These are phyloP conservation scores for Harpagoxenus sublaevis DNA, from an alignment of 2,888 invertebrate genomes.

Conservation along the genomic window DNA sequence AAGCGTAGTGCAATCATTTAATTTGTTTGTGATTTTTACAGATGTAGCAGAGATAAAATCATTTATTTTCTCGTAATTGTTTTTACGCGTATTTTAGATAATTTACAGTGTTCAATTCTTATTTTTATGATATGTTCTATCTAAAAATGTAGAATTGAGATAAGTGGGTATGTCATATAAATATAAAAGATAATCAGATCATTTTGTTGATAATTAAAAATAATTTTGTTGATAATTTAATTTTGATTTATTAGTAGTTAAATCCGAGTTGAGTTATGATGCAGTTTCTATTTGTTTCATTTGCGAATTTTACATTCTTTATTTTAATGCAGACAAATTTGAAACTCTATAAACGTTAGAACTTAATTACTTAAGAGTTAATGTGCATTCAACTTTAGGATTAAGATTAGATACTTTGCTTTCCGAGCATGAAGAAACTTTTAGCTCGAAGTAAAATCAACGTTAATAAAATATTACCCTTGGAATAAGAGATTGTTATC, in stretches of 20 bases:
- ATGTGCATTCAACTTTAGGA: constrained; percentile 24
- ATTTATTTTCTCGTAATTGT: not conserved
- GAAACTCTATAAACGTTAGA: constrained; percentile 10
- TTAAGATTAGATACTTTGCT: constrained; percentile 9
- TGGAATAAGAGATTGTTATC: constrained; percentile 12
- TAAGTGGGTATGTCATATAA: not conserved
- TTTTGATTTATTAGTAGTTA: not conserved
- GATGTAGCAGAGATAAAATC: not conserved
- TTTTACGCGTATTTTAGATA: not conserved
- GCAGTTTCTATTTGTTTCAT: not conserved
- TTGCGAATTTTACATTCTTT: not conserved
- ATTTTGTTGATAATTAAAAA: not conserved
- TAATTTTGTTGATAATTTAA: not conserved
- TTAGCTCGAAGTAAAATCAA: constrained; percentile 3
- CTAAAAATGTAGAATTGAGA: not conserved
- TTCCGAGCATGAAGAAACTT: constrained; percentile 23
- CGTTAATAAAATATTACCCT: constrained; percentile 21
- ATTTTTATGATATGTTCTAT: not conserved
- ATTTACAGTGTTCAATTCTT: not conserved
- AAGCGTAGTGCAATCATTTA: not conserved
- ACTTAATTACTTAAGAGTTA: constrained; percentile 23
- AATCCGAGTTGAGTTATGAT: not conserved
- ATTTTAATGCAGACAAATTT: not conserved
- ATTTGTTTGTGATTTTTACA: not conserved
- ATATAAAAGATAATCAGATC: not conserved